Percentiles rank a stretch among this genome's conserved stretches.
Conservation (phyloP, 2,888 invertebrate species). For the Eubasilissa splendida region DNA sequence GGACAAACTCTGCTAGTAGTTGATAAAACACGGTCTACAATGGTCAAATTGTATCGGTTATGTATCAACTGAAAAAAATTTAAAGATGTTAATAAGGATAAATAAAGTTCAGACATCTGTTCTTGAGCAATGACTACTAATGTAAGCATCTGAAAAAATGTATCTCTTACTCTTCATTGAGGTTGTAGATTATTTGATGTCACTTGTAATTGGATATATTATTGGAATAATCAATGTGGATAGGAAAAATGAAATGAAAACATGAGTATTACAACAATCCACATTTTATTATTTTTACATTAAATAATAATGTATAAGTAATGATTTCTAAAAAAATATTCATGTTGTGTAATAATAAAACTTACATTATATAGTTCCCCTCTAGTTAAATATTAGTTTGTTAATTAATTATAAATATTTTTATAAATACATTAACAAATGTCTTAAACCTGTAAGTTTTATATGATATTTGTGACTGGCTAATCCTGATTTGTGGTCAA, state of each 20-base stretch:
- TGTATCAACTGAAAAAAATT: no score
- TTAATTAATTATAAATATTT: constrained; percentile 49
- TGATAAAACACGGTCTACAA: no score
- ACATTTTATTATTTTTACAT: constrained; percentile 51
- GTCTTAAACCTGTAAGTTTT: constrained; percentile 19
- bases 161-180: no score
- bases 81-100: no score
- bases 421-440: constrained; percentile 44
- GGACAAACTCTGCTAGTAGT: no score
- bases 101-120: no score
- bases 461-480: constrained; percentile 37
- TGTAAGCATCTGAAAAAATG: no score
- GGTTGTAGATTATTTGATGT: no score
- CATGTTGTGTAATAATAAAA: constrained; percentile 49
- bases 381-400: constrained; percentile 50
- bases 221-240: background rate
- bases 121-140: no score
- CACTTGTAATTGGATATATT: no score
- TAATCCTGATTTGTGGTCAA: constrained; percentile 1
- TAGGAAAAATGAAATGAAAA: constrained; percentile 24
- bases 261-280: constrained; percentile 43
- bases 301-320: constrained; percentile 38
- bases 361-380: constrained; percentile 42
- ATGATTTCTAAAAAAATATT: constrained; percentile 44
- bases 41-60: no score